phyloP scores from a whole-genome alignment of 1,140 invertebrate species.

The Liolophura sinensis region DNA sequence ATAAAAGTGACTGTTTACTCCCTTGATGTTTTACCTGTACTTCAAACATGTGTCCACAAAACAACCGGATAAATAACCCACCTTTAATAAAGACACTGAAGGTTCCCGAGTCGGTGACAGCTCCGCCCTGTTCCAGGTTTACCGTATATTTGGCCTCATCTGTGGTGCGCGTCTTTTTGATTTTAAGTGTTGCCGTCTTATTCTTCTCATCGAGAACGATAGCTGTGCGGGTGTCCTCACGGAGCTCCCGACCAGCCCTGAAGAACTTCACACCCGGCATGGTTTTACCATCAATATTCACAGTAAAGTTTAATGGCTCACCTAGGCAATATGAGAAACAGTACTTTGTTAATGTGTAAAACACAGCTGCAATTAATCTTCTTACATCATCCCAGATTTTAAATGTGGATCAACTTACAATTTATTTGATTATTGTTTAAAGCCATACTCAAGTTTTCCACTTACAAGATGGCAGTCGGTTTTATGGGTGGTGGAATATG shows the following conservation, averaged over 20 bases:
- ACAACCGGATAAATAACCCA: slow-evolving; percentile 58
- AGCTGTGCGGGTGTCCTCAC: slow-evolving; percentile 48
- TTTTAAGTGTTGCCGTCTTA: slow-evolving; percentile 89
- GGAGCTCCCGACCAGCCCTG: slow-evolving; percentile 43
- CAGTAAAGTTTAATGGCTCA: slow-evolving; percentile 38
- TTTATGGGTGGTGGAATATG: too few species aligned
- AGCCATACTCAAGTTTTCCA: too few species aligned
- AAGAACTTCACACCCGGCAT: slow-evolving; percentile 40
- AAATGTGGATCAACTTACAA: too few species aligned
- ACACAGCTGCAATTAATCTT: too few species aligned
- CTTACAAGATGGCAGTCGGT: too few species aligned
- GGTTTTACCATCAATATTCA: slow-evolving; percentile 38
- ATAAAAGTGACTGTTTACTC: too few species aligned
- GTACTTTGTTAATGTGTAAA: too few species aligned
- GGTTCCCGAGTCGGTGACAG: slow-evolving; percentile 75
- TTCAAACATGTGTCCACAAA: slow-evolving; percentile 14
- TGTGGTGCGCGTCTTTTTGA: slow-evolving; percentile 92
- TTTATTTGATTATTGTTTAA: too few species aligned
- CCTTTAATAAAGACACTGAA: slow-evolving; percentile 96
- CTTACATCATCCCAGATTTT: too few species aligned
- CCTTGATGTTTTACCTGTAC: too few species aligned
- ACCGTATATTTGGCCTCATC: slow-evolving; percentile 98
- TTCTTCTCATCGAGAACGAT: slow-evolving; percentile 73
- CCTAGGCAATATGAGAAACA: slow-evolving; percentile 25
- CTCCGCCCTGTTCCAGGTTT: slow-evolving; percentile 90